phyloP scores from a whole-genome alignment of 2,797 vertebrate species.

The Tenualosa ilisha region DNA sequence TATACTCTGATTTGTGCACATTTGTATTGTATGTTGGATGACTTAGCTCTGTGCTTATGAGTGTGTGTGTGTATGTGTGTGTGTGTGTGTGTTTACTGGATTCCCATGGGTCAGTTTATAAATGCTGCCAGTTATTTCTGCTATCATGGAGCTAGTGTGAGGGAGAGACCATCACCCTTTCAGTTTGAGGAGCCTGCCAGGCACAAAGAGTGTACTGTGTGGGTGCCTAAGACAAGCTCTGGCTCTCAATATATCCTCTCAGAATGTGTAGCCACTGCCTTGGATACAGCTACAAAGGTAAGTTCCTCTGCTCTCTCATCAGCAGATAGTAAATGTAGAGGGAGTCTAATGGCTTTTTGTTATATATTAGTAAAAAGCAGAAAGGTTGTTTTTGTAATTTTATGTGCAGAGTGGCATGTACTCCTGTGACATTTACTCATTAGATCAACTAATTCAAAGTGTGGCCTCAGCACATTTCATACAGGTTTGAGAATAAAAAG shows the following conservation, averaged over 20 bases:
- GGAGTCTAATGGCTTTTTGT: not conserved
- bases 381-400: not conserved
- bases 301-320: not conserved
- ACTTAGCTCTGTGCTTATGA: not conserved
- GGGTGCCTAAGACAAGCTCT: slow-evolving; percentile 32
- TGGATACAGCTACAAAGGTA: slow-evolving; percentile 13
- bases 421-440: not conserved
- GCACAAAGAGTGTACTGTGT: slow-evolving; percentile 50
- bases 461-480: not conserved
- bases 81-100: not conserved
- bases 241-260: slow-evolving; percentile 34
- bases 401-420: not conserved
- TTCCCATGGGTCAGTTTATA: slow-evolving; percentile 2
- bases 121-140: slow-evolving; percentile 36
- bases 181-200: slow-evolving; percentile 13
- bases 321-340: not conserved
- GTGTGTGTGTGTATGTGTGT: slow-evolving; percentile 17
- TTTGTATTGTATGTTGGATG: not conserved
- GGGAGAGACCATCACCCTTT: slow-evolving; percentile 30
- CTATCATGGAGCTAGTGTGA: slow-evolving; percentile 21
- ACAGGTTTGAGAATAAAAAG: not conserved
- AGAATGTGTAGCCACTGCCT: slow-evolving; percentile 30
- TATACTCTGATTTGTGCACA: not conserved
- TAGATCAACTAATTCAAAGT: not conserved
- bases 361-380: not conserved